Evolutionary conservation across 2,888 invertebrate genomes (phyloP).

Genomic region (Pedicia rivosa): DNA sequence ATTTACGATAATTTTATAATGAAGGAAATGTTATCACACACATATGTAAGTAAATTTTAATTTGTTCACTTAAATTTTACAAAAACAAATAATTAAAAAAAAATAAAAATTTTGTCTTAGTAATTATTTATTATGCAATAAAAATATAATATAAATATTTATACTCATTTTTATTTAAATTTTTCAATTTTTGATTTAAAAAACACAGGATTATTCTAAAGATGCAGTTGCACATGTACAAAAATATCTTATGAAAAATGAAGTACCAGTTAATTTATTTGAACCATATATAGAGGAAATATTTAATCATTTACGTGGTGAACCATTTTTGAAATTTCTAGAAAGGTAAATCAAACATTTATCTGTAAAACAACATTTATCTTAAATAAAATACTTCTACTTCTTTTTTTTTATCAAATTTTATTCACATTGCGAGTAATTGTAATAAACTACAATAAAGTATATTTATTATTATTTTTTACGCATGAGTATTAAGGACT

Average conservation of each 20-base stretch:
- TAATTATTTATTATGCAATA: background rate
- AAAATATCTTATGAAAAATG: constrained; percentile 91
- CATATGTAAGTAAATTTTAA: constrained; percentile 98
- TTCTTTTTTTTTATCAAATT: too few species aligned
- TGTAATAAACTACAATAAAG: too few species aligned
- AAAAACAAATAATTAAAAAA: too few species aligned
- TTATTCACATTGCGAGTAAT: too few species aligned
- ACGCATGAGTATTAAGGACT: too few species aligned
- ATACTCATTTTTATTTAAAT: background rate
- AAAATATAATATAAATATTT: background rate
- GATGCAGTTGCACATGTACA: constrained; percentile 96
- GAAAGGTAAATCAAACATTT: constrained; percentile 91
- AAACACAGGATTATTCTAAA: constrained; percentile 81
- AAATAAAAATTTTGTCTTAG: background rate
- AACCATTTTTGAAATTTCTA: constrained; percentile 94
- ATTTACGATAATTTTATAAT: constrained; percentile 99
- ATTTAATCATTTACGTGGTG: constrained; percentile 90
- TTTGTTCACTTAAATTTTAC: too few species aligned
- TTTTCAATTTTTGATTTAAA: constrained; percentile 20
- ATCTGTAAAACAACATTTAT: too few species aligned
- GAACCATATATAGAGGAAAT: constrained; percentile 99
- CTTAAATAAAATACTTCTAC: too few species aligned
- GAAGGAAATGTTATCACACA: constrained; percentile 97
- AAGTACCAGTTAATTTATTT: constrained; percentile 93
- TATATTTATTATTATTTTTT: too few species aligned